A percentile compares a stretch with the other conserved stretches of the same genome.
phyloP scores from a whole-genome alignment of 2,797 vertebrate genomes.

The Oceanodroma leucorhoa region DNA sequence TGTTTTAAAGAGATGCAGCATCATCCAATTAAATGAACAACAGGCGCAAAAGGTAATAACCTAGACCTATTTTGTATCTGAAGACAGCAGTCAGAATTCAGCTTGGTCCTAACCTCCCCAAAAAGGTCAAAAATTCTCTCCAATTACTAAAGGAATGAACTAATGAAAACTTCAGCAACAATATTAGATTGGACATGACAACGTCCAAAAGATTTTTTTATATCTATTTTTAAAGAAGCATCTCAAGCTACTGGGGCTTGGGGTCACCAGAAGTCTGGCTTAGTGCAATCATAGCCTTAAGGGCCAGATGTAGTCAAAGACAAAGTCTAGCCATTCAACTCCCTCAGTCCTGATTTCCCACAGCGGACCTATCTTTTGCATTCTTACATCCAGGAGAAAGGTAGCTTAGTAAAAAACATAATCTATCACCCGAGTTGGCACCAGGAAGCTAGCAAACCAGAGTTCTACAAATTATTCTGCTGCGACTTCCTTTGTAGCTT shows the following conservation, averaged over 20 bases:
- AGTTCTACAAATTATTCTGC: slow-evolving; percentile 10
- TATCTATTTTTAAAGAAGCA: neutral
- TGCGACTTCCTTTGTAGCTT: neutral
- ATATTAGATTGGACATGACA: neutral
- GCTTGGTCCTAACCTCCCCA: slow-evolving; percentile 28
- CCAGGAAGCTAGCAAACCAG: neutral
- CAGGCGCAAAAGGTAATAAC: slow-evolving; percentile 46
- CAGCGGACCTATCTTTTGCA: neutral
- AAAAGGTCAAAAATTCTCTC: slow-evolving; percentile 44
- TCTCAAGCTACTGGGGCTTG: neutral
- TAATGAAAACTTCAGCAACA: slow-evolving; percentile 27
- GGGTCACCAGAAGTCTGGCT: slow-evolving; percentile 7
- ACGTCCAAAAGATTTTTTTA: neutral
- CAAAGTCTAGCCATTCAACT: neutral
- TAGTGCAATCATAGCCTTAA: neutral
- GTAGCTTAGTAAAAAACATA: neutral
- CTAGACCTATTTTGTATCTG: slow-evolving; percentile 28
- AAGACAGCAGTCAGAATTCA: slow-evolving; percentile 41
- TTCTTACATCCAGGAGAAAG: neutral
- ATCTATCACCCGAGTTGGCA: neutral
- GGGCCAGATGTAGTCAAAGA: neutral
- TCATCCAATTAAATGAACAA: slow-evolving; percentile 57
- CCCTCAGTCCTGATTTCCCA: neutral
- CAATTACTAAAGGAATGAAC: slow-evolving; percentile 43
- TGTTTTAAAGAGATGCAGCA: slow-evolving; percentile 47